Conservation (phyloP, 2,797 vertebrate genomes). For the Cheirogaleus major region DNA sequence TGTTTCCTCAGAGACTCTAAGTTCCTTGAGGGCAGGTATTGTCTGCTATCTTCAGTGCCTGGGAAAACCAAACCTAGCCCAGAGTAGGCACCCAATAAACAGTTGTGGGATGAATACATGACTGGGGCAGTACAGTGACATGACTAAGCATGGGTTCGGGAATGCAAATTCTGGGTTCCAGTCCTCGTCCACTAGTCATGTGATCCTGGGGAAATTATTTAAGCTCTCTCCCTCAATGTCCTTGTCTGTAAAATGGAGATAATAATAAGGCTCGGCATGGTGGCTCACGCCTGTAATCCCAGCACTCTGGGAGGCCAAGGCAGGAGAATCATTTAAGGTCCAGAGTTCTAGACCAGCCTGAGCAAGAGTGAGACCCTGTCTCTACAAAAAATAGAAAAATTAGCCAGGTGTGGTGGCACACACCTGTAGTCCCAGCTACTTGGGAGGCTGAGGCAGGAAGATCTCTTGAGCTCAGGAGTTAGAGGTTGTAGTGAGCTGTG, state of each 20-base stretch:
- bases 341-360: background rate
- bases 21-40: background rate
- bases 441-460: background rate
- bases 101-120: background rate
- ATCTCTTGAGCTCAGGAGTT: background rate
- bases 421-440: background rate
- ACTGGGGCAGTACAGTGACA: background rate
- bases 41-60: background rate
- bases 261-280: background rate
- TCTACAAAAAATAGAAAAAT: background rate
- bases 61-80: background rate
- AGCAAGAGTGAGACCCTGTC: background rate
- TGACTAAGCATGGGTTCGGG: background rate
- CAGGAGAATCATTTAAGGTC: background rate
- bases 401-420: background rate
- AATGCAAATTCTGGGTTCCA: background rate
- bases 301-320: no score
- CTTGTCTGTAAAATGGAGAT: background rate
- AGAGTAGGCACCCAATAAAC: background rate
- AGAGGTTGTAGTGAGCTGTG: background rate
- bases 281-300: background rate
- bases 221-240: background rate
- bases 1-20: background rate
- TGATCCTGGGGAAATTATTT: background rate
- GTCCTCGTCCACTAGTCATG: background rate